Evolutionary conservation across 2,113 vertebrate species (phyloP), one percentile per base, ranked within the genome.

Genomic region (Ia io): DNA sequence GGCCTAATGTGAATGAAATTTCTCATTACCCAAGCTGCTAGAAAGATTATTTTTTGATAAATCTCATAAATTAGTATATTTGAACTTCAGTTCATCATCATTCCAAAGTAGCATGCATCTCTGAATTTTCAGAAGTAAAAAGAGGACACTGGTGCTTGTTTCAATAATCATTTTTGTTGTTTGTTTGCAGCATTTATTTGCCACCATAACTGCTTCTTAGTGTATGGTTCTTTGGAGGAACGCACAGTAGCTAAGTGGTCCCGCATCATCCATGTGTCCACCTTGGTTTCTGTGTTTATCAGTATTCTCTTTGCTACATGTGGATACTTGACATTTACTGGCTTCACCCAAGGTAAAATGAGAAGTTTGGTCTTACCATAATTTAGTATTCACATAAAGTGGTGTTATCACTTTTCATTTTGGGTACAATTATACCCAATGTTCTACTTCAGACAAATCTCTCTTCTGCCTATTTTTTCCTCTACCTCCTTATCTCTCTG

Each of bases 161-260:
- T 88, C 65, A 96, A 79, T 94, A 89, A 95, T 80, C 11, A 25
- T 78, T 10, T 35, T 49, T 70, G 44, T 78, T 88, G 32, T n/a
- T 67, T 67, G 97, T 42, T 99, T 98, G n/a, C 97, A 99, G 99
- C 99, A 47, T 99, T 99, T 84, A 99, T 99, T 95, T 99, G 99
- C 97, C 99, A 99, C 88, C 99, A 99, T 98, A 99, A 99, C 98
- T 99, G 99, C 97, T 99, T 99, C 95, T 98, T 99, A 95, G 99
- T 99, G 95, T 99, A 99, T 42, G 98, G 98, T 13, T 99, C 99
- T 42, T 98, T 99, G 97, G 96, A 99, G 98, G 98, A 99, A 93
- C 99, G 99, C 88, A 99, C 99, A 0, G 95, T 99, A 22, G 97
- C 98, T 67, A 99, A 98, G 91, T 99, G 99, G 99, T 98, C 99